These are phyloP conservation scores for Villa cingulata DNA, from an alignment of 2,888 invertebrate species.

Conservation along the genomic window DNA sequence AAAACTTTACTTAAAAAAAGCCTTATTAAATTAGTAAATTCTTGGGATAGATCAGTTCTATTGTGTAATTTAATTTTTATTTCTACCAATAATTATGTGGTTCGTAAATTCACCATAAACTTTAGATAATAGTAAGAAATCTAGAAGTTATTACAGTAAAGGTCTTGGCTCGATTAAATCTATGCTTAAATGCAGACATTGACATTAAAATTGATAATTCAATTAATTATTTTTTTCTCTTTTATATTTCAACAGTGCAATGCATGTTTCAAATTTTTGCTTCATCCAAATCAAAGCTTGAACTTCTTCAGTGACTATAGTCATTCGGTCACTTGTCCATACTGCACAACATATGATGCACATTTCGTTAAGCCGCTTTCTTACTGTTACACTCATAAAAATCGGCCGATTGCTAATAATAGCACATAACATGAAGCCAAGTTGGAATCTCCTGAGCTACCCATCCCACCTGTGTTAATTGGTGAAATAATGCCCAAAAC, in stretches of 20 bases:
- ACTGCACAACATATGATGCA: conserved; percentile 78
- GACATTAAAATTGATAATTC: too few species aligned
- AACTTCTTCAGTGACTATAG: conserved; percentile 93
- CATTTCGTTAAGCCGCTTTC: conserved; percentile 89
- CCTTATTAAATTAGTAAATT: too few species aligned
- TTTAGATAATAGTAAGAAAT: too few species aligned
- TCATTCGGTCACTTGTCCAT: conserved; percentile 79
- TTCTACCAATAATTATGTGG: too few species aligned
- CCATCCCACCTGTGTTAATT: conserved; percentile 26
- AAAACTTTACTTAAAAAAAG: neutral
- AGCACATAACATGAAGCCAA: conserved; percentile 80
- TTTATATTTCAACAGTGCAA: conserved; percentile 57
- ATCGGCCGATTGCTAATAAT: conserved; percentile 59
- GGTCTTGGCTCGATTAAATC: too few species aligned
- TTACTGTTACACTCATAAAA: conserved; percentile 62
- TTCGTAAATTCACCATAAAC: too few species aligned
- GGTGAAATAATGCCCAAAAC: neutral
- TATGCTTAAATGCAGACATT: too few species aligned
- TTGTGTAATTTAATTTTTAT: neutral
- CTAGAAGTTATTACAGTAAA: too few species aligned
- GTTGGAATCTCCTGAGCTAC: conserved; percentile 43
- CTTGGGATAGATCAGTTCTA: too few species aligned
- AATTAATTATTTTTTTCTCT: neutral
- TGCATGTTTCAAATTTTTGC: conserved; percentile 76
- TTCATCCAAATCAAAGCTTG: conserved; percentile 73